Percentiles rank a stretch among this genome's conserved stretches.
Conservation (phyloP, 2,888 invertebrate genomes). For the Anticlea derivata region DNA sequence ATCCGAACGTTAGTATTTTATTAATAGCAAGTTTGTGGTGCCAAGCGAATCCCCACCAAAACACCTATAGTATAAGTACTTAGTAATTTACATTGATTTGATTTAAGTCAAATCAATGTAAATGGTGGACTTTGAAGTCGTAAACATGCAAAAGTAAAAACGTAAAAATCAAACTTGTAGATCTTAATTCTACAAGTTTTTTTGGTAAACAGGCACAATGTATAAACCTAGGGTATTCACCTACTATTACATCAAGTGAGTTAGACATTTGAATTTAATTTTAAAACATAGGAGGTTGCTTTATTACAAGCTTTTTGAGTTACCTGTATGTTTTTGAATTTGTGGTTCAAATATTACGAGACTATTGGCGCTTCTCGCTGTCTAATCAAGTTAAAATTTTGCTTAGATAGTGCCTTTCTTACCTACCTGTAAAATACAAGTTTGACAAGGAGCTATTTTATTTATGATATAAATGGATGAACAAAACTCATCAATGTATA, state of each 20-base stretch:
- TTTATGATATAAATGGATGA: no score
- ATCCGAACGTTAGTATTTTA: no score
- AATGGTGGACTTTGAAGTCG: conserved; percentile 23
- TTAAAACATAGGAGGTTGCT: neutral
- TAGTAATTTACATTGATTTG: no score
- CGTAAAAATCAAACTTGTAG: neutral
- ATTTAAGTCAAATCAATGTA: conserved; percentile 28
- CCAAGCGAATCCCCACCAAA: no score
- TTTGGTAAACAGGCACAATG: conserved; percentile 15
- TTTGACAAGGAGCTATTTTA: no score
- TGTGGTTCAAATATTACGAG: neutral
- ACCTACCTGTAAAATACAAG: neutral
- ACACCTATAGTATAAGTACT: no score
- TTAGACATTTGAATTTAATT: neutral
- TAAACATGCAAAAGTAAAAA: neutral
- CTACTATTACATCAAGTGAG: neutral
- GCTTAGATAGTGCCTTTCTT: no score
- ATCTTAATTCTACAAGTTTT: neutral
- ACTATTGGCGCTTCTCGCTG: neutral
- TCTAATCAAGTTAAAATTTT: neutral
- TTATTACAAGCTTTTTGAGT: neutral
- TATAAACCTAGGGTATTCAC: no score
- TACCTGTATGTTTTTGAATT: neutral
- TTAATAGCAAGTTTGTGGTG: no score
- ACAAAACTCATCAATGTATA: no score